These are phyloP conservation scores for Malurus leucopterus DNA, from an alignment of 2,797 vertebrate species.

Conservation along the genomic window DNA sequence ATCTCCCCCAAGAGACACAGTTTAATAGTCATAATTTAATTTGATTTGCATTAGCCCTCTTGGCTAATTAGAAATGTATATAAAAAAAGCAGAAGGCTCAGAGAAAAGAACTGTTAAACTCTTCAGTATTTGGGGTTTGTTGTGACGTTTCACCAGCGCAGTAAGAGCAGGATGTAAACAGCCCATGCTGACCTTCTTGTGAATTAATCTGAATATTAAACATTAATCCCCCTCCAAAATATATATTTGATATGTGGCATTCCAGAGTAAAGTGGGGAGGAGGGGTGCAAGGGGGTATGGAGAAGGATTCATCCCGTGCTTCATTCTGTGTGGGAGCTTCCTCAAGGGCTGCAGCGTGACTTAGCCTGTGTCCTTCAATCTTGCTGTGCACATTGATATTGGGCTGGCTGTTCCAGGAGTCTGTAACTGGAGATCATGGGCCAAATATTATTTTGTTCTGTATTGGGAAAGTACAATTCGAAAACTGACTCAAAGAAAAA, in stretches of 20 bases:
- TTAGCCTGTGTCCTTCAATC: not conserved
- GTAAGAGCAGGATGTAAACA: not conserved
- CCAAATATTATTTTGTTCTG: not conserved
- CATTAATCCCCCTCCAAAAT: not conserved
- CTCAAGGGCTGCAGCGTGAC: accelerated
- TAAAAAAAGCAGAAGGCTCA: not conserved
- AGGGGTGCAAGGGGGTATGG: accelerated
- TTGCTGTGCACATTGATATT: not conserved
- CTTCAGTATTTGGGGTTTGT: not conserved
- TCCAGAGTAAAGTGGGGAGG: not conserved
- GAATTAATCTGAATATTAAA: not conserved
- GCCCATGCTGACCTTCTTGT: not conserved
- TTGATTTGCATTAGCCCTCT: conserved; percentile 6
- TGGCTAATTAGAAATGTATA: conserved; percentile 27
- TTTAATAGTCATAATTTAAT: conserved; percentile 10
- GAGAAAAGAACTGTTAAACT: not conserved
- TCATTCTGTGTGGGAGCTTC: not conserved
- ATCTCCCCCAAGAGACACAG: not conserved
- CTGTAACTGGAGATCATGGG: not conserved
- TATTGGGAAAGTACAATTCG: not conserved
- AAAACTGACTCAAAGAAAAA: not conserved
- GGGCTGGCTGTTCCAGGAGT: not conserved
- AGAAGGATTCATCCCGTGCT: not conserved
- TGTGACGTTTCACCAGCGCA: not conserved
- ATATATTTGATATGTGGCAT: not conserved